Evolutionary conservation across 2,113 vertebrate species (phyloP).

Genomic region (Opisthocomus hoazin): DNA sequence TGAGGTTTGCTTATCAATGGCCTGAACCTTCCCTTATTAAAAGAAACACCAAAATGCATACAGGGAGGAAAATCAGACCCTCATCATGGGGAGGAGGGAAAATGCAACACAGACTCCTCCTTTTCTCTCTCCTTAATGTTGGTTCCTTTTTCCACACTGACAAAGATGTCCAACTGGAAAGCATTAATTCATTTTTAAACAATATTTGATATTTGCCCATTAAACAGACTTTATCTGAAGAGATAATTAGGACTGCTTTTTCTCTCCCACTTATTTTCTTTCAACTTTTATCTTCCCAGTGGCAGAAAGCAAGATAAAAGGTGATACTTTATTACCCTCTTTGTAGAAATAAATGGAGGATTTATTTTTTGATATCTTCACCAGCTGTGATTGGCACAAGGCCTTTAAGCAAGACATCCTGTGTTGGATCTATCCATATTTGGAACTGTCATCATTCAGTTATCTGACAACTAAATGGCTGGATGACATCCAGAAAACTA

Average conservation of each 20-base stretch:
- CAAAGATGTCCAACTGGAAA: not conserved
- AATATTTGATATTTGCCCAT: not conserved
- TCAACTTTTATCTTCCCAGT: not conserved
- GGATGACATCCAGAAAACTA: not conserved
- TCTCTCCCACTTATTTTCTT: not conserved
- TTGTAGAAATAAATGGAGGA: not conserved
- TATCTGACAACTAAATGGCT: not conserved
- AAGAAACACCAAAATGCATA: not conserved
- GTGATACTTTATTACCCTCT: not conserved
- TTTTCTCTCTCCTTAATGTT: not conserved
- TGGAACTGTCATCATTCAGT: not conserved
- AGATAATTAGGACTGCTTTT: not conserved
- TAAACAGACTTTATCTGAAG: not conserved
- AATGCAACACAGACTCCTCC: not conserved
- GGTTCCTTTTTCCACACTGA: not conserved
- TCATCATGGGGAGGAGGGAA: not conserved
- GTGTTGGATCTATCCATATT: not conserved
- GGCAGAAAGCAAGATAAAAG: slow-evolving; percentile 12
- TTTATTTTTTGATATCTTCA: not conserved
- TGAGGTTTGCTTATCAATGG: not conserved
- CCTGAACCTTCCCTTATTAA: not conserved
- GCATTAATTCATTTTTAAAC: not conserved
- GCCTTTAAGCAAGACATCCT: not conserved
- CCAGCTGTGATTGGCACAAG: not conserved
- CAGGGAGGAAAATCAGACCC: not conserved